phyloP scores from a whole-genome alignment of 2,797 vertebrate genomes.

The Nyctibius grandis region DNA sequence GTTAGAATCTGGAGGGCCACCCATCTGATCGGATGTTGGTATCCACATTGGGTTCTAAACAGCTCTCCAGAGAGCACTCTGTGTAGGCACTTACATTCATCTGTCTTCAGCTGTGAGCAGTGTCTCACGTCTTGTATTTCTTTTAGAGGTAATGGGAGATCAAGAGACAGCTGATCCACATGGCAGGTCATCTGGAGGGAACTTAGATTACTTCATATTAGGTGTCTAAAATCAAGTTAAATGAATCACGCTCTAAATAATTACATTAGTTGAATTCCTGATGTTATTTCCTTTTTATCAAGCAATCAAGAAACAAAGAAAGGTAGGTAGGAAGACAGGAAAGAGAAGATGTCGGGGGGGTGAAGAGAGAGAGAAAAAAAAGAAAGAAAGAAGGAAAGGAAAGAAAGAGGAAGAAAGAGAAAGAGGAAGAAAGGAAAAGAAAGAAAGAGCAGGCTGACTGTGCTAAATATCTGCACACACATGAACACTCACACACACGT shows the following conservation, averaged over 20 bases:
- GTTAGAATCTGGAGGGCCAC: not conserved
- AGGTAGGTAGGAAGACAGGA: not conserved
- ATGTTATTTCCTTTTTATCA: not conserved
- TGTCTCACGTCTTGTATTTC: not conserved
- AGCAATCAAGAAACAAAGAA: not conserved
- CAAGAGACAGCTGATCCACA: not conserved
- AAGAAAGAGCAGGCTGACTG: not conserved
- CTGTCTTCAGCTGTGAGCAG: not conserved
- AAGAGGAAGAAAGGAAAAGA: too few relatives aligned
- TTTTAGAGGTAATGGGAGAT: not conserved
- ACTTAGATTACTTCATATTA: not conserved
- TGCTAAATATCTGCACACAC: not conserved
- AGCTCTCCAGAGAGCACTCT: not conserved
- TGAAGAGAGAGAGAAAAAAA: not conserved
- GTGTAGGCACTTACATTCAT: not conserved
- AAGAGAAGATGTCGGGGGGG: too few relatives aligned
- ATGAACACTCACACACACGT: rapidly evolving
- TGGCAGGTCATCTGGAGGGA: not conserved
- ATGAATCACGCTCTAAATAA: not conserved
- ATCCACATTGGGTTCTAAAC: not conserved
- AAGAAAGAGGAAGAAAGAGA: too few relatives aligned
- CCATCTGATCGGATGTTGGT: not conserved
- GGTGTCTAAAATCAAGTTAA: not conserved
- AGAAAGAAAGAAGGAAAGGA: too few relatives aligned
- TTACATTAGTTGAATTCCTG: not conserved